A percentile compares a stretch with the other conserved stretches of the same genome.
Evolutionary conservation across 2,888 invertebrate genomes (phyloP).

Genomic region (Acanthosepion esculentum): DNA sequence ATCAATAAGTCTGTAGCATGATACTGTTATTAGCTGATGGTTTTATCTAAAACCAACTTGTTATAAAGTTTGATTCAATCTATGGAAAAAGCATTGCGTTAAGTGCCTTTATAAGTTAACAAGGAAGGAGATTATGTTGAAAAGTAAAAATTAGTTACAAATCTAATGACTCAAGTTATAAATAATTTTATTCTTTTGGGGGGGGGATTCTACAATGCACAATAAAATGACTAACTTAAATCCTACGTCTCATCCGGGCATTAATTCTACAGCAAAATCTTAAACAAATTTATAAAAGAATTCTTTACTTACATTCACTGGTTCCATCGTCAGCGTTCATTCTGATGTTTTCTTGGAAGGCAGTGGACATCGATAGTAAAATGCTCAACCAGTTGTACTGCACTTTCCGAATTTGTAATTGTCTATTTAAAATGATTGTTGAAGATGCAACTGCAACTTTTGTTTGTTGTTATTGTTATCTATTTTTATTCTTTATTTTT

Average conservation of each 20-base stretch:
- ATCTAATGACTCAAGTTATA: too few relatives aligned
- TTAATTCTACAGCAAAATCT: background rate
- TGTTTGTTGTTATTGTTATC: background rate
- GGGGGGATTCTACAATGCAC: too few relatives aligned
- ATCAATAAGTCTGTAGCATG: too few relatives aligned
- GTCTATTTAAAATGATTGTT: background rate
- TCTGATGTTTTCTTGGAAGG: background rate
- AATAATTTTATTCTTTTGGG: too few relatives aligned
- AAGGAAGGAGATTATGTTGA: too few relatives aligned
- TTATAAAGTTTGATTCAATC: too few relatives aligned
- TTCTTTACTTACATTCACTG: background rate
- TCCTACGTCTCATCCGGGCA: background rate
- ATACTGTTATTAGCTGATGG: too few relatives aligned
- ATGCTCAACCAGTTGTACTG: background rate
- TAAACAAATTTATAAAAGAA: background rate
- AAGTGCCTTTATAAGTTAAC: too few relatives aligned
- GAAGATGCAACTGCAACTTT: background rate
- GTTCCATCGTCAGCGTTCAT: background rate
- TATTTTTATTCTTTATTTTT: background rate
- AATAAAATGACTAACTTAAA: too few relatives aligned
- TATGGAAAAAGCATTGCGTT: too few relatives aligned
- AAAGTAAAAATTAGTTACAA: too few relatives aligned
- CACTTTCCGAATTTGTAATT: background rate
- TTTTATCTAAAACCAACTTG: too few relatives aligned
- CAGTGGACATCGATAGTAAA: background rate